Conservation (phyloP, 2,888 invertebrate species). For the Elysia crispata region DNA sequence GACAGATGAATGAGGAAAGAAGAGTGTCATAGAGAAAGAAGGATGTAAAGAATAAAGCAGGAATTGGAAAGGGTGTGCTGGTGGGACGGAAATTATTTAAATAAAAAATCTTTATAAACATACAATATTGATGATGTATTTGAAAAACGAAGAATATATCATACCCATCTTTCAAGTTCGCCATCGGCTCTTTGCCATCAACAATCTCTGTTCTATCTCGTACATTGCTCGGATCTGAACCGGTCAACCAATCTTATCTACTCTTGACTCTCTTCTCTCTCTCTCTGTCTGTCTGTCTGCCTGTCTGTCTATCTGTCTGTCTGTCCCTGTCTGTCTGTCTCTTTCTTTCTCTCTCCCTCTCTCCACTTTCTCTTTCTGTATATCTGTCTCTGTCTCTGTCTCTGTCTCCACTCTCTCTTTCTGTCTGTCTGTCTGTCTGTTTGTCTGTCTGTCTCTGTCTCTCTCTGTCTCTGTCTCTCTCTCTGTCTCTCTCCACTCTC, state of each 20-base stretch:
- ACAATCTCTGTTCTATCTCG: too few species aligned
- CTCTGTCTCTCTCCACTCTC: conserved; percentile 2
- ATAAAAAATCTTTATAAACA: too few species aligned
- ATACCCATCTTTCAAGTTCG: neutral
- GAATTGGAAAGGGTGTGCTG: too few species aligned
- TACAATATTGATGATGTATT: too few species aligned
- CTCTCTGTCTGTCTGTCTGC: conserved; percentile 15
- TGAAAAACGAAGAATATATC: neutral
- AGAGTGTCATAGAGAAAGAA: too few species aligned
- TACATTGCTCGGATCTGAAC: too few species aligned
- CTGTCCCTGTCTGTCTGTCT: conserved; percentile 27
- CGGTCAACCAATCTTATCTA: too few species aligned
- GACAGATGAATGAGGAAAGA: too few species aligned
- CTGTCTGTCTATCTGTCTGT: conserved; percentile 18
- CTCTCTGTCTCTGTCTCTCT: conserved; percentile 32
- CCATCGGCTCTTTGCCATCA: neutral
- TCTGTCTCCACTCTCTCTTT: conserved; percentile 16
- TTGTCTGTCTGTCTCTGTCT: conserved; percentile 25
- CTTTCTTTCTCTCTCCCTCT: conserved; percentile 15
- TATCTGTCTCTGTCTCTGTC: too few species aligned
- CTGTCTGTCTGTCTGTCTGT: conserved; percentile 27
- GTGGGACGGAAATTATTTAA: too few species aligned
- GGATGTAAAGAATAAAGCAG: too few species aligned
- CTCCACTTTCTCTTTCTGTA: neutral
- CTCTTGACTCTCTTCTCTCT: conserved; percentile 28